A percentile compares a stretch with the other conserved stretches of the same genome.
Evolutionary conservation across 1,140 invertebrate species (phyloP).

Genomic region (Cephus cinctus): DNA sequence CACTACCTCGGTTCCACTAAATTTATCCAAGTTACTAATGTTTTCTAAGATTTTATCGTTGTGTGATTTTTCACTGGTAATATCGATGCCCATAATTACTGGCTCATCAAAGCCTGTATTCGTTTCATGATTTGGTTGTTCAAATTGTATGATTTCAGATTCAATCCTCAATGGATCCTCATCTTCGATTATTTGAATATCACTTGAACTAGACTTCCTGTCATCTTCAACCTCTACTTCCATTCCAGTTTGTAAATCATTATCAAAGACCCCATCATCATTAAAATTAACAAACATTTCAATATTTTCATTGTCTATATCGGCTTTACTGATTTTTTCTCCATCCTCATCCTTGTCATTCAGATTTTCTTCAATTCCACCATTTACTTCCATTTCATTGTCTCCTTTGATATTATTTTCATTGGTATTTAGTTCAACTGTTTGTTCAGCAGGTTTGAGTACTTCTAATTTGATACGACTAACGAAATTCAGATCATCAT

Average conservation of each 20-base stretch:
- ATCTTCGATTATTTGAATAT: conserved; percentile 47
- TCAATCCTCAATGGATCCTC: conserved; percentile 39
- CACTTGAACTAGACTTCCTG: conserved; percentile 41
- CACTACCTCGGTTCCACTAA: conserved; percentile 9
- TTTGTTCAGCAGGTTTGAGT: conserved; percentile 13
- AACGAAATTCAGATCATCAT: conserved; percentile 52
- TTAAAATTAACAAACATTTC: conserved; percentile 23
- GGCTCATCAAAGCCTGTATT: background rate
- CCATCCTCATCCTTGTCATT: conserved; percentile 1
- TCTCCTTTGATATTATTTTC: conserved; percentile 11
- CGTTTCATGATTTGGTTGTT: conserved; percentile 17
- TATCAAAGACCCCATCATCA: conserved; percentile 25
- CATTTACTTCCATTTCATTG: conserved; percentile 30
- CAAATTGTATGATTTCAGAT: conserved; percentile 23
- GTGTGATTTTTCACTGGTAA: too few species aligned
- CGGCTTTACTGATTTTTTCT: background rate
- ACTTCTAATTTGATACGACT: conserved; percentile 32
- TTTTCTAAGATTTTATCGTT: too few species aligned
- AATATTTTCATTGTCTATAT: conserved; percentile 8
- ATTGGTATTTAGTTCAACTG: background rate
- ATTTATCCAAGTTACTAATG: too few species aligned
- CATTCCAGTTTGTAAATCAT: conserved; percentile 22
- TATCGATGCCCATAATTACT: too few species aligned
- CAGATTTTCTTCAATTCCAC: conserved; percentile 14
- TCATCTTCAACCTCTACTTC: conserved; percentile 41